Evolutionary conservation across 2,888 invertebrate species (phyloP).

Genomic region (Harpalus rufipes): DNA sequence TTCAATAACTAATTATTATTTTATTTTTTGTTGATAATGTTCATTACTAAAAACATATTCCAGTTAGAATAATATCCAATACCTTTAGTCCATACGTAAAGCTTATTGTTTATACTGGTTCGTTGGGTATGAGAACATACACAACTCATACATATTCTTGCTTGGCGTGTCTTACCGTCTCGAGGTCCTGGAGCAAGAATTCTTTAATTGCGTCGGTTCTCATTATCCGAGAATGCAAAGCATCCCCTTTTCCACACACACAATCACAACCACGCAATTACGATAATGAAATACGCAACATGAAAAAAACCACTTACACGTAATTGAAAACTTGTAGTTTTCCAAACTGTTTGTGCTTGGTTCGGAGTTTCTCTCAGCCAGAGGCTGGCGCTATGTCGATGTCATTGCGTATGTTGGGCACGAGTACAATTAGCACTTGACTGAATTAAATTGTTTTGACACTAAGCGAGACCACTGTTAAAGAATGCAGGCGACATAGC

Average conservation of each 20-base stretch:
- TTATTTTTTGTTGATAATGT: no score
- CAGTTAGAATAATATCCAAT: background rate
- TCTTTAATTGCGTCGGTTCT: conserved; percentile 55
- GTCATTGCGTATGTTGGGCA: conserved; percentile 59
- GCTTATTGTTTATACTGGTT: background rate
- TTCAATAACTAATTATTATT: no score
- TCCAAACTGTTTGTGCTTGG: conserved; percentile 27
- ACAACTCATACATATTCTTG: background rate
- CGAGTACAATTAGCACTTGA: conserved; percentile 64
- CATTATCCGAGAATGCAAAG: conserved; percentile 55
- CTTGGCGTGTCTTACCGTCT: conserved; percentile 49
- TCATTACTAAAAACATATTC: no score
- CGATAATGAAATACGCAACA: conserved; percentile 53
- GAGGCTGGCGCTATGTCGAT: conserved; percentile 50
- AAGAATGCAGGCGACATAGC: conserved; percentile 50
- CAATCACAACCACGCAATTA: conserved; percentile 52
- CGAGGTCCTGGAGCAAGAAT: conserved; percentile 39
- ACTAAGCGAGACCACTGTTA: conserved; percentile 23
- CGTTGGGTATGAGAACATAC: background rate
- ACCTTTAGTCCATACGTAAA: background rate
- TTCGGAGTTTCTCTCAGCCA: conserved; percentile 15
- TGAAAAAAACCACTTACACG: conserved; percentile 50
- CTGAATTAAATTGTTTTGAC: conserved; percentile 66
- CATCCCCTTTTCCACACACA: conserved; percentile 46
- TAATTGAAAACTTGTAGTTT: conserved; percentile 54